Percentiles rank a stretch among this genome's conserved stretches.
Conservation (phyloP, 2,797 vertebrate species). For the Paedocypris micromegethes region DNA sequence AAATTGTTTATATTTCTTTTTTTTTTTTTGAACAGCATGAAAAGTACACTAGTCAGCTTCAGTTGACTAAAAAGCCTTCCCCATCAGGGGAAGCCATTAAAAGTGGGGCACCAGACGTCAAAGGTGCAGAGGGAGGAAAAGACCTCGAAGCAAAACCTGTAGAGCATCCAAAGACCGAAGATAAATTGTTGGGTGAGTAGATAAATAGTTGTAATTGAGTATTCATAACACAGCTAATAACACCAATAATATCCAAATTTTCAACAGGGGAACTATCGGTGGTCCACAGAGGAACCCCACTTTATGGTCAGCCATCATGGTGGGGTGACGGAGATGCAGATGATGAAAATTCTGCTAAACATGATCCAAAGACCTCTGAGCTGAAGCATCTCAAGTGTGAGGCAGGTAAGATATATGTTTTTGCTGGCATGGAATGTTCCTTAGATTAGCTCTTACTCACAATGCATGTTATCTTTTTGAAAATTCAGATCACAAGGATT, state of each 20-base stretch:
- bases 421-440: neutral
- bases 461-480: constrained; percentile 3
- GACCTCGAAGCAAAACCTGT: constrained; percentile 55
- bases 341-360: constrained; percentile 70
- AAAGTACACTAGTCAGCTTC: constrained; percentile 92
- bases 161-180: constrained; percentile 73
- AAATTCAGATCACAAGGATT: constrained; percentile 49
- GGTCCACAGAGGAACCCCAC: constrained; percentile 83
- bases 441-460: neutral
- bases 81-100: constrained; percentile 57
- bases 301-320: constrained; percentile 95
- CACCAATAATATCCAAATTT: constrained; percentile 12
- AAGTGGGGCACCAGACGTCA: constrained; percentile 44
- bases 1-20: too few relatives aligned
- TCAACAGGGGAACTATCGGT: constrained; percentile 69
- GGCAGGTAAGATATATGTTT: constrained; percentile 62
- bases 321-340: constrained; percentile 87
- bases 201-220: neutral
- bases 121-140: constrained; percentile 44
- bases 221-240: neutral
- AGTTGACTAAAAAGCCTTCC: constrained; percentile 78
- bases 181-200: constrained; percentile 76
- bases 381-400: constrained; percentile 66
- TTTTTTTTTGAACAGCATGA: constrained; percentile 74
- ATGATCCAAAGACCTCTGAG: constrained; percentile 70